Base-by-base conservation (phyloP, 2,113 vertebrate species). In the Neolamprologus sp. region DNA sequence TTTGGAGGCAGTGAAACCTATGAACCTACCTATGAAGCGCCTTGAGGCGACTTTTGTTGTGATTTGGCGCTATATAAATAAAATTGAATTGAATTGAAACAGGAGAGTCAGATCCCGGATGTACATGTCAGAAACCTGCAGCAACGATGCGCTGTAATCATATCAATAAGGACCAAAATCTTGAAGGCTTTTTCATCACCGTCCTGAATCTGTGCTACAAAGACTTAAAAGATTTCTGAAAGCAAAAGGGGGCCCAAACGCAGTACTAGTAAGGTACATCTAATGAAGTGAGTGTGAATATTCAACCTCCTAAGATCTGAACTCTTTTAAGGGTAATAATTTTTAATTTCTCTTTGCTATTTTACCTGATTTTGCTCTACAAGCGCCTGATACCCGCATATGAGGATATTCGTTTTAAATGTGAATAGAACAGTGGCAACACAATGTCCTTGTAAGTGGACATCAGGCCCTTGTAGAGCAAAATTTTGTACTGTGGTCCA, bases 341-440 rank as follows among this genome's bases (percentile, higher is more conserved):
- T 11, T 63, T 63, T 63, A 17, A 30, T 60, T 60, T 60, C 8
- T 60, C 26, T 60, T 60, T 60, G 57, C 57, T 1, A 17, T 60
- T 58, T 49, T 49, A 54, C 19, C 0, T 1, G 54, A 55, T 3
- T 55, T 55, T 23, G 2, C 2, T 40, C 54, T 57, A 57, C 23
- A 57, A 57, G 2, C 0, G 2, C 55, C 55, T 57, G 55, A 57
- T 57, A 9, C 13, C 55, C 1, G 0, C 55, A 57, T 16, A 1
- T 28, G 55, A 57, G 55, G 55, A 57, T 28, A 55, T 55, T 55
- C 2, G 1, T 55, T 57, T 57, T 57, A 57, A 28, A 57, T 57
- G 23, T 16, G 13, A 57, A 57, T 57, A 57, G 23, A 57, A 57
- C 55, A 57, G 55, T 57, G 55, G 55, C 55, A 28, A 1, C 12